A percentile compares a stretch with the other conserved stretches of the same genome.
phyloP scores from a whole-genome alignment of 2,888 invertebrate species.

The Campaea margaritaria region DNA sequence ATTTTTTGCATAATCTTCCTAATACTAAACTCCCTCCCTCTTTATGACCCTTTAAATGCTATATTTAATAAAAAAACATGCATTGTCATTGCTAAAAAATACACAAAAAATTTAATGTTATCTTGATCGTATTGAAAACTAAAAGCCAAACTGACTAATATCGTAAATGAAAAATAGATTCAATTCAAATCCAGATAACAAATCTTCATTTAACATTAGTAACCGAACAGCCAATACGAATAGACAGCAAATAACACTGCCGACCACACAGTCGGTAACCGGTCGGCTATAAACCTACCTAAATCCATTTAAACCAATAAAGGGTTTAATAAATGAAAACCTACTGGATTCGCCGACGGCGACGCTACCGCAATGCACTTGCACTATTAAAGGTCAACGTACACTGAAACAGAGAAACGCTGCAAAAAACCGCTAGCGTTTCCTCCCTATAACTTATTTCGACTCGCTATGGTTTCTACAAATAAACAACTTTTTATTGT shows the following conservation, averaged over 20 bases:
- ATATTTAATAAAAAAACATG: too few species aligned
- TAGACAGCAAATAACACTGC: conserved; percentile 30
- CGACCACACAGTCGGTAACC: conserved; percentile 52
- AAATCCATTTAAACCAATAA: conserved; percentile 83
- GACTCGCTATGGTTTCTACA: conserved; percentile 14
- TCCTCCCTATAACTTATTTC: conserved; percentile 13
- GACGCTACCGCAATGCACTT: conserved; percentile 65
- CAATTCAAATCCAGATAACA: too few species aligned
- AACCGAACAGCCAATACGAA: too few species aligned
- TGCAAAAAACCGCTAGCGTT: conserved; percentile 13
- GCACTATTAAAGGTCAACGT: conserved; percentile 51
- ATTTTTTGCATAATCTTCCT: too few species aligned
- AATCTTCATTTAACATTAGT: too few species aligned
- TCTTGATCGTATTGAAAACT: too few species aligned
- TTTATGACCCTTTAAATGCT: too few species aligned
- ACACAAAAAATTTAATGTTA: too few species aligned
- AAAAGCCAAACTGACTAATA: too few species aligned
- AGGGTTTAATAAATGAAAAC: conserved; percentile 81
- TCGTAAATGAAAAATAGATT: too few species aligned
- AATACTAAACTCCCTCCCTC: too few species aligned
- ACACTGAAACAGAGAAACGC: conserved; percentile 49
- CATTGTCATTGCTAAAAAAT: too few species aligned
- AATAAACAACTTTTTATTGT: conserved; percentile 12
- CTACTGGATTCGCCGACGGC: conserved; percentile 76
- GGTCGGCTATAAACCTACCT: conserved; percentile 55